phyloP scores from a whole-genome alignment of 2,797 vertebrate genomes.

The Poecilia gillii region DNA sequence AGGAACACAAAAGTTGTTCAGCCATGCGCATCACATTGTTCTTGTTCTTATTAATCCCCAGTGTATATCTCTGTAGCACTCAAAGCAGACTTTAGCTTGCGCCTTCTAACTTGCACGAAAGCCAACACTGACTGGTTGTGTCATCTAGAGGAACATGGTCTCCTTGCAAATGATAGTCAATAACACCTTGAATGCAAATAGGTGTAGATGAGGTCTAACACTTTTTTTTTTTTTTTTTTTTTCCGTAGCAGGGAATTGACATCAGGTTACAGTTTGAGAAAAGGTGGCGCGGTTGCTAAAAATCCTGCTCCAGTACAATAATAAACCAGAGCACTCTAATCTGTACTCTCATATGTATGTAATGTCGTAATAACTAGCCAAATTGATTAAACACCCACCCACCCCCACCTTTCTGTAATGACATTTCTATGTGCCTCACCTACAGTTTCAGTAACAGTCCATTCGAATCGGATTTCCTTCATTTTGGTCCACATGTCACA shows the following conservation, averaged over 20 bases:
- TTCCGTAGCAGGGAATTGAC: conserved; percentile 14
- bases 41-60: conserved; percentile 82
- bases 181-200: conserved; percentile 48
- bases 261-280: conserved; percentile 51
- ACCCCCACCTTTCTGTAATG: background rate
- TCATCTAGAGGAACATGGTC: conserved; percentile 63
- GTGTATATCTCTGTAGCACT: conserved; percentile 72
- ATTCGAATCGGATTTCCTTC: conserved; percentile 42
- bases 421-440: conserved; percentile 17
- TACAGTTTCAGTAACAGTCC: conserved; percentile 30
- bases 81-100: conserved; percentile 67
- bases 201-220: conserved; percentile 18
- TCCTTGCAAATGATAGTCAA: conserved; percentile 50
- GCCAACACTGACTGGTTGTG: conserved; percentile 62
- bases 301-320: conserved; percentile 7
- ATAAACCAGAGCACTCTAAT: background rate
- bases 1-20: conserved; percentile 80
- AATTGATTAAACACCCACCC: conserved; percentile 16
- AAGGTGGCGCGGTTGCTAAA: conserved; percentile 11
- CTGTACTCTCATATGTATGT: conserved; percentile 2
- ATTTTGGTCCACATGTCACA: conserved; percentile 45
- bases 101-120: conserved; percentile 66
- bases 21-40: conserved; percentile 80
- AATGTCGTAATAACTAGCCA: conserved; percentile 14
- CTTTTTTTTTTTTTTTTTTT: background rate